Evolutionary conservation across 2,113 vertebrate genomes (phyloP).

Genomic region (Protobothrops mucrosquamatus): DNA sequence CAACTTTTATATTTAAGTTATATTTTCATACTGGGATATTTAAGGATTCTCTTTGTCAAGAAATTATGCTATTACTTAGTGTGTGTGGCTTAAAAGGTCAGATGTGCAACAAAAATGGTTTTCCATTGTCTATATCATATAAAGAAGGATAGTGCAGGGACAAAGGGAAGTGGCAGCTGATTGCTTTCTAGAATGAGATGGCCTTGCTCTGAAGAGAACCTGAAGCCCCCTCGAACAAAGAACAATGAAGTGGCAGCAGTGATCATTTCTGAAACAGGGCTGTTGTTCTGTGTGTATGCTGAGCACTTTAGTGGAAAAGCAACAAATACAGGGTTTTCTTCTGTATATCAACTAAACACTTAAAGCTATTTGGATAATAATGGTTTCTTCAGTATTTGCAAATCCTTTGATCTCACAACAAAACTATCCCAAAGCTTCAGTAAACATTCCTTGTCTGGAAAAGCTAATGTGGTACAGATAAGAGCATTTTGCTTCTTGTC

Average conservation of each 20-base stretch:
- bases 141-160: slow-evolving; percentile 23
- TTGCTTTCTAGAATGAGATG: slow-evolving; percentile 29
- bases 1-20: slow-evolving; percentile 83
- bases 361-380: slow-evolving; percentile 11
- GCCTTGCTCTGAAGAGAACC: not conserved
- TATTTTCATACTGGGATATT: slow-evolving; percentile 82
- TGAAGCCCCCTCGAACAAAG: not conserved
- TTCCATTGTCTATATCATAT: slow-evolving; percentile 28
- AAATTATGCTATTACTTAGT: slow-evolving; percentile 48
- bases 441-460: slow-evolving; percentile 23
- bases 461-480: not conserved
- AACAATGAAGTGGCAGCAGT: not conserved
- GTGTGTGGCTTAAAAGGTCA: slow-evolving; percentile 44
- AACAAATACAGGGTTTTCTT: slow-evolving; percentile 28
- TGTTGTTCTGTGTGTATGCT: slow-evolving; percentile 30
- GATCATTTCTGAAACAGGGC: slow-evolving; percentile 18
- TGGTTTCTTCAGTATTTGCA: slow-evolving; percentile 26
- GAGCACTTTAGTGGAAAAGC: slow-evolving; percentile 48
- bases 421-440: slow-evolving; percentile 22
- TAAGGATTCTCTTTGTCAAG: slow-evolving; percentile 72
- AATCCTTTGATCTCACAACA: slow-evolving; percentile 43
- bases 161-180: slow-evolving; percentile 46
- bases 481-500: not conserved
- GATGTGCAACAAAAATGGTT: slow-evolving; percentile 45
- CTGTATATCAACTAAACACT: slow-evolving; percentile 31